A percentile compares a stretch with the other conserved stretches of the same genome.
phyloP scores from a whole-genome alignment of 2,888 invertebrate species.

The Conops quadrifasciatus region DNA sequence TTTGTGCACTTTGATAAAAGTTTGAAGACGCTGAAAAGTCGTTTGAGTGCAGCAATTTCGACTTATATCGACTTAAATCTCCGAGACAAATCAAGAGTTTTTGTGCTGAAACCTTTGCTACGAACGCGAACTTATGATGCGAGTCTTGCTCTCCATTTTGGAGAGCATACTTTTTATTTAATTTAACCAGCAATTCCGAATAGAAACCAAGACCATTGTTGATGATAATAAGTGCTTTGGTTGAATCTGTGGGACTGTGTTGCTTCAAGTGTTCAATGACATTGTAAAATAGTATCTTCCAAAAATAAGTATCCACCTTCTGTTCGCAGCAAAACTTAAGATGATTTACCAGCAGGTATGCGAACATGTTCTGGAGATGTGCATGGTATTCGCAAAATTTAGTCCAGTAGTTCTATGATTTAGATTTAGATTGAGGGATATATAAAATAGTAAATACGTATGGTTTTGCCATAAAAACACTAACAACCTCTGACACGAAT shows the following conservation, averaged over 20 bases:
- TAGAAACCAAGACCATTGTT: constrained; percentile 81
- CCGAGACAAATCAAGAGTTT: constrained; percentile 90
- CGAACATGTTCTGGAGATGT: constrained; percentile 73
- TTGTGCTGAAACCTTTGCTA: constrained; percentile 86
- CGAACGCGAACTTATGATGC: constrained; percentile 68
- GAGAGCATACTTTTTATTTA: constrained; percentile 76
- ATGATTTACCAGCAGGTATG: constrained; percentile 76
- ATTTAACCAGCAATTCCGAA: constrained; percentile 74
- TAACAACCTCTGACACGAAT: constrained; percentile 40
- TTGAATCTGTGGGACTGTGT: constrained; percentile 53
- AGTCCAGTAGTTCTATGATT: constrained; percentile 72
- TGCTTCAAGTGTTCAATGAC: constrained; percentile 85
- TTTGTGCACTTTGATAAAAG: constrained; percentile 94
- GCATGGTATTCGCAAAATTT: constrained; percentile 72
- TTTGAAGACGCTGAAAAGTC: constrained; percentile 70
- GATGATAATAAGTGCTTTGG: constrained; percentile 40
- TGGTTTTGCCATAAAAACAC: background rate
- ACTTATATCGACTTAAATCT: constrained; percentile 90
- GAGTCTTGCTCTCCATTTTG: constrained; percentile 54
- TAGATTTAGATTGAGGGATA: background rate
- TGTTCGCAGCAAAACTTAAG: constrained; percentile 87
- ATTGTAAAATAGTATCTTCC: constrained; percentile 90
- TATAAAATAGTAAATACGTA: background rate
- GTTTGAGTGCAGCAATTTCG: constrained; percentile 67
- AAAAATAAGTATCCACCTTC: constrained; percentile 88